Evolutionary conservation across 2,888 invertebrate genomes (phyloP).

Genomic region (Argynnis bischoffii): DNA sequence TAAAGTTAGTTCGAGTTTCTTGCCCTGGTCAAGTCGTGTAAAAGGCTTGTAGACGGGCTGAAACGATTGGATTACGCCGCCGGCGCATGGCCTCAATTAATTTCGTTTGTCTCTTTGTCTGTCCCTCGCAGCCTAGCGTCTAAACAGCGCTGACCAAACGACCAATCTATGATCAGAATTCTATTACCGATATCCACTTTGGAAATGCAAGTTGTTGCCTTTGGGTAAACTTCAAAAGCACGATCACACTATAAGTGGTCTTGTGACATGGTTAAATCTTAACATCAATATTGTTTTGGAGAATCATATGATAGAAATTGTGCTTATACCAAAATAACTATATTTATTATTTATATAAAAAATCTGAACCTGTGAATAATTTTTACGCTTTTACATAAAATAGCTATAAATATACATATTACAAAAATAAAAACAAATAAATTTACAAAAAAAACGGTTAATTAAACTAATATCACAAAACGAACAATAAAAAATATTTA

Average conservation of each 20-base stretch:
- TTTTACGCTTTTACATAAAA: too few relatives aligned
- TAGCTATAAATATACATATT: neutral
- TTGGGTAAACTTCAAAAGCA: conserved; percentile 43
- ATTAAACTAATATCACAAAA: too few relatives aligned
- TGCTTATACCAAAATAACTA: too few relatives aligned
- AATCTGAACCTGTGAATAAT: too few relatives aligned
- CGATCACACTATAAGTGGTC: conserved; percentile 29
- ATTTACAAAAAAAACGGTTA: too few relatives aligned
- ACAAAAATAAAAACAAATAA: neutral
- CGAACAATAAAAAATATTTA: neutral
- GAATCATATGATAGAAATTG: too few relatives aligned
- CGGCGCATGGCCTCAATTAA: conserved; percentile 75
- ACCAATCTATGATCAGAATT: conserved; percentile 66
- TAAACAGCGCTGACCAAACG: conserved; percentile 66
- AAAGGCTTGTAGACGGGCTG: conserved; percentile 56
- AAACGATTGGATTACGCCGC: conserved; percentile 70
- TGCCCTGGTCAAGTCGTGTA: conserved; percentile 50
- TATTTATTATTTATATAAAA: too few relatives aligned
- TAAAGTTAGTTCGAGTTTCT: conserved; percentile 41
- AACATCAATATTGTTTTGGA: neutral
- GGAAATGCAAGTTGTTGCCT: conserved; percentile 42
- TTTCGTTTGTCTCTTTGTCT: conserved; percentile 78
- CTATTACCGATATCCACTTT: conserved; percentile 67
- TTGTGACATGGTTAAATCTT: conserved; percentile 21
- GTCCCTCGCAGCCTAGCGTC: conserved; percentile 47